Conservation (phyloP, 2,888 invertebrate genomes). For the Drosophila atripex region DNA sequence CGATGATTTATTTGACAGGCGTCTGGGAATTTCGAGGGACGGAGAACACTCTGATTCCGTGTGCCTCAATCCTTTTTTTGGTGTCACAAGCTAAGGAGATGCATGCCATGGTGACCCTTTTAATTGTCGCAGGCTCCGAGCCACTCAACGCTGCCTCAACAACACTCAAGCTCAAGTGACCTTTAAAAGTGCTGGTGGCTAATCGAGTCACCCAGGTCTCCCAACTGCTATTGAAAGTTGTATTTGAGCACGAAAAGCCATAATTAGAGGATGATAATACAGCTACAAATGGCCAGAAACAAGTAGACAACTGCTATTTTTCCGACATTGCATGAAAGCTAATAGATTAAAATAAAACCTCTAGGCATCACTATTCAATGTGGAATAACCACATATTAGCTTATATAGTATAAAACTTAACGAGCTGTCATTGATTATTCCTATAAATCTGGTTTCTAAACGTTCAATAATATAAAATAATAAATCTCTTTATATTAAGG, state of each 20-base stretch:
- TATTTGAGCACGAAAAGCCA: background rate
- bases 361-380: too few relatives aligned
- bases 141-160: constrained; percentile 28
- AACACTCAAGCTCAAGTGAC: constrained; percentile 31
- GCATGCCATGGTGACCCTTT: constrained; percentile 12
- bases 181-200: constrained; percentile 29
- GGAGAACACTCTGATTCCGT: constrained; percentile 23
- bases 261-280: background rate
- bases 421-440: background rate
- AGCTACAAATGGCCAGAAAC: background rate
- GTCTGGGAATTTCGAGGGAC: constrained; percentile 39
- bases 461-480: background rate
- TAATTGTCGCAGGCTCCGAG: constrained; percentile 34
- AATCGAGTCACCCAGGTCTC: background rate
- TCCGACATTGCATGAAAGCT: too few relatives aligned
- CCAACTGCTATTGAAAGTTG: background rate
- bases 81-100: constrained; percentile 15
- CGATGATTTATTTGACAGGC: constrained; percentile 55
- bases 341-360: too few relatives aligned
- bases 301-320: background rate
- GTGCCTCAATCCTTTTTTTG: constrained; percentile 1
- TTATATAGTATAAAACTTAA: background rate
- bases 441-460: background rate
- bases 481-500: background rate
- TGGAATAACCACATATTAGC: background rate